These are phyloP conservation scores for Gymnorhina tibicen DNA, from an alignment of 2,113 vertebrate species.

Conservation along the genomic window DNA sequence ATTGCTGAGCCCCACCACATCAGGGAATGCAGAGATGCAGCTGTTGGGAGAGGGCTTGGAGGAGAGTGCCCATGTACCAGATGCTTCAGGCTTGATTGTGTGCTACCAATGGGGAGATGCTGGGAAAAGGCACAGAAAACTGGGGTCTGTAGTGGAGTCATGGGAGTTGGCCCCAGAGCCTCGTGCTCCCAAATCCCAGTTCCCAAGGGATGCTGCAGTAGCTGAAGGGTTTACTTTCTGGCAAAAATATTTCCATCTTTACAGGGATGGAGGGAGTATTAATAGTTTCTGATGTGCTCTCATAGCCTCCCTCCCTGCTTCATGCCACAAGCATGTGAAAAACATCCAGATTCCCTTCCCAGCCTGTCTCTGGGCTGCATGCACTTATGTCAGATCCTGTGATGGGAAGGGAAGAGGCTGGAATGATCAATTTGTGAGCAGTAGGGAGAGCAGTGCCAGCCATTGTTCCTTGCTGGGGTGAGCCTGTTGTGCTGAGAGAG, in stretches of 20 bases:
- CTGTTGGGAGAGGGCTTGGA: neutral
- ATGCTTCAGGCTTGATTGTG: neutral
- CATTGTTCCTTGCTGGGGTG: neutral
- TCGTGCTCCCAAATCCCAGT: neutral
- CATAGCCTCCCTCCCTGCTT: neutral
- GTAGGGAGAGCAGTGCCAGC: neutral
- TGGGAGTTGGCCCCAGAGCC: neutral
- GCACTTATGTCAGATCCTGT: neutral
- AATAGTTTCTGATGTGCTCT: neutral
- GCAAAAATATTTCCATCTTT: neutral
- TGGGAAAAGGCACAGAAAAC: neutral
- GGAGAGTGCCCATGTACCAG: neutral
- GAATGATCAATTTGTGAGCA: neutral
- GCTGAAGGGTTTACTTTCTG: neutral
- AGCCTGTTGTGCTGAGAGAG: neutral
- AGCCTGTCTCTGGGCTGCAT: neutral
- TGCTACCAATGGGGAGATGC: neutral
- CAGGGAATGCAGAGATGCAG: neutral
- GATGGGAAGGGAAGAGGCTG: neutral
- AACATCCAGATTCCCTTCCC: neutral
- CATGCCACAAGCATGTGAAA: fast-evolving
- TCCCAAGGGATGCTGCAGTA: neutral
- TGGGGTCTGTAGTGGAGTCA: neutral
- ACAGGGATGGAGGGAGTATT: neutral
- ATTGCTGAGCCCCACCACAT: neutral